These are phyloP conservation scores for Zapus hudsonius DNA, from an alignment of 2,113 vertebrate genomes.

Conservation along the genomic window DNA sequence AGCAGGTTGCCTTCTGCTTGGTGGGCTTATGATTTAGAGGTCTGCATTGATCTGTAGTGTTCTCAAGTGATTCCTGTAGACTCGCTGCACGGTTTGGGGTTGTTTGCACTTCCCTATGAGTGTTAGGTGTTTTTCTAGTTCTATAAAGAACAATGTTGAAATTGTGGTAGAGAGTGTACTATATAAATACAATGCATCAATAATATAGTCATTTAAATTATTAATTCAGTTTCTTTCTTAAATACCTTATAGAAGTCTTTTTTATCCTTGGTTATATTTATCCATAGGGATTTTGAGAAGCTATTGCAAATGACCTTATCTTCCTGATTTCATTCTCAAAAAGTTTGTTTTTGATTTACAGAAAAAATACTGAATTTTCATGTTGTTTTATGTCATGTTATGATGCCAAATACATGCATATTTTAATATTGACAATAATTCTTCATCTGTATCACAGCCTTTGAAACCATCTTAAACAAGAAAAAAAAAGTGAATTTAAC, in stretches of 20 bases:
- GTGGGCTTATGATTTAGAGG: no score
- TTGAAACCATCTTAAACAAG: neutral
- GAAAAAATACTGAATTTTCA: neutral
- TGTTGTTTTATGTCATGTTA: neutral
- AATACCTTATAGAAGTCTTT: neutral
- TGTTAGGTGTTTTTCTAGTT: neutral
- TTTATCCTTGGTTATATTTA: neutral
- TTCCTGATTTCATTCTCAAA: neutral
- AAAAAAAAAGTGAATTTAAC: neutral
- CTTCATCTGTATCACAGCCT: neutral
- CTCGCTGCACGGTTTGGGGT: no score
- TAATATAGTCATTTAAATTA: neutral
- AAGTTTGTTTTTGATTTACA: neutral
- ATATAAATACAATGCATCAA: no score
- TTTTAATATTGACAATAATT: neutral
- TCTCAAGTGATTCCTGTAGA: no score
- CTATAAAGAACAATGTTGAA: neutral
- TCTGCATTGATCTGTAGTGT: no score
- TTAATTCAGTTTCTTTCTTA: neutral
- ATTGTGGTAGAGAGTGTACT: neutral
- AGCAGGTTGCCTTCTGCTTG: no score
- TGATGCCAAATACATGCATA: neutral
- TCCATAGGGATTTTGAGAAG: neutral
- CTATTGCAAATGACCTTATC: neutral
- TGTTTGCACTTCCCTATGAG: neutral